Percentiles rank a stretch among this genome's conserved stretches.
These are phyloP conservation scores for Pavo muticus DNA, from an alignment of 2,113 vertebrate genomes.

Conservation along the genomic window DNA sequence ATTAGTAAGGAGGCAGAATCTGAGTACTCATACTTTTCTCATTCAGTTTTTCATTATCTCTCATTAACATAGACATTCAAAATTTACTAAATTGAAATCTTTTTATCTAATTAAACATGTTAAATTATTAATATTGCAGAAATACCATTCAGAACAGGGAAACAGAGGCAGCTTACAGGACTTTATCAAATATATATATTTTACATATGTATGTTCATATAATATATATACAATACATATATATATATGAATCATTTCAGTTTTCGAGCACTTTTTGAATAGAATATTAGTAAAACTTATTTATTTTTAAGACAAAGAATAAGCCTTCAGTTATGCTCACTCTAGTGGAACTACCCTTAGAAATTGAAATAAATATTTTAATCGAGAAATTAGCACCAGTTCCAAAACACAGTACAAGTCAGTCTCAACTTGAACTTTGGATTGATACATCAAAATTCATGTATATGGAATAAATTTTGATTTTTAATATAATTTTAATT, in stretches of 20 bases:
- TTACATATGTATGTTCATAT: too few relatives aligned
- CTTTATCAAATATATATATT: not conserved
- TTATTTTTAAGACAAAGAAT: not conserved
- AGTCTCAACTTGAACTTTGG: not conserved
- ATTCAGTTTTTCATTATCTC: not conserved
- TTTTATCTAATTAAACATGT: not conserved
- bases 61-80: not conserved
- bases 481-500: not conserved
- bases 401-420: not conserved
- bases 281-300: not conserved
- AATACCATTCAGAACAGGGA: not conserved
- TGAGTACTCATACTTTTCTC: not conserved
- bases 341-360: not conserved
- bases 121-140: not conserved
- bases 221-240: too few relatives aligned
- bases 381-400: not conserved
- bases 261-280: not conserved
- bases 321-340: not conserved
- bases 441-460: not conserved
- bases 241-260: not conserved
- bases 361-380: not conserved
- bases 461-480: not conserved
- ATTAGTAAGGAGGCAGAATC: not conserved
- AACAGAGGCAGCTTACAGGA: not conserved
- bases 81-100: not conserved